Evolutionary conservation across 2,888 invertebrate species (phyloP), one percentile per base, ranked within the genome.

Genomic region (Melinopterus prodromus): DNA sequence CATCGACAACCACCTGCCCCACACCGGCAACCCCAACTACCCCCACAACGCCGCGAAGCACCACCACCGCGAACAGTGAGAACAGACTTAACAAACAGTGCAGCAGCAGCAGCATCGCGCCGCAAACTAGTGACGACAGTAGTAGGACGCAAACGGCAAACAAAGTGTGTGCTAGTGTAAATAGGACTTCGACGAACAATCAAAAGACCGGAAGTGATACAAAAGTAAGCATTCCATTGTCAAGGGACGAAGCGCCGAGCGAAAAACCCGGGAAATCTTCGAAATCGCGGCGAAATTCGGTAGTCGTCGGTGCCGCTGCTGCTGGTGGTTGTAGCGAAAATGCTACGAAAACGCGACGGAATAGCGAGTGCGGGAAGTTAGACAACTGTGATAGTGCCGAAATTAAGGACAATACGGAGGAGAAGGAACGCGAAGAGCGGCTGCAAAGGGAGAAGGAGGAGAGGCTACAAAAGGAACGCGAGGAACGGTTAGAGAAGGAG

Each of bases 391-490:
- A 87, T 83, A 84, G 83, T 84, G 82, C 83, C 82, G 82, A 84
- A 80, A 26, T 26, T 53, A 83, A 83, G 83, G 88, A 85, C 82
- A 86, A 81, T 71, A 37, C 16, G 77, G 81, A 78, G 76, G 89
- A 88, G 83, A 86, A 85, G 82, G 88, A 89, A 79, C 86, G 87
- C 38, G 87, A 87, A 72, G 83, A 84, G 84, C 86, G 83, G 78
- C 77, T 85, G 78, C 86, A 86, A 79, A 87, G 86, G 80, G 88
- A 89, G 86, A 91, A 91, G 82, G 90, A 89, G 86, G 87, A 90
- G 83, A 89, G 86, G 78, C 76, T 84, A 78, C 88, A 89, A 79
- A 85, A 85, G 79, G 90, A 90, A 84, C 71, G 83, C 83, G 16
- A 83, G 81, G 84, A 84, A 53, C 83, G 82, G 88, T n/a, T 35